A percentile compares a stretch with the other conserved stretches of the same genome.
phyloP scores from a whole-genome alignment of 1,140 invertebrate species.

The Euura lappo region DNA sequence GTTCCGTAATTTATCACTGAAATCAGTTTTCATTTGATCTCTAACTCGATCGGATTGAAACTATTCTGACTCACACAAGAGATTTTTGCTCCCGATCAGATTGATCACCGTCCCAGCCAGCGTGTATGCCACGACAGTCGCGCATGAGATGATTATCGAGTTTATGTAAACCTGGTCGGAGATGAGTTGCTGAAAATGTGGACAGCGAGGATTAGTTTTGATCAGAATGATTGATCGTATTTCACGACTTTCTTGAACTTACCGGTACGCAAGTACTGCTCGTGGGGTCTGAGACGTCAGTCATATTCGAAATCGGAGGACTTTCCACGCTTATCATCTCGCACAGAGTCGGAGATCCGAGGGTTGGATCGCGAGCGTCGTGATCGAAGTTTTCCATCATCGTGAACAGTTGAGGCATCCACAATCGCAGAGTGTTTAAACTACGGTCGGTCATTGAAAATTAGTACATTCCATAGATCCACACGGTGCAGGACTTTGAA shows the following conservation, averaged over 20 bases:
- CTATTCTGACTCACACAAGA: slow-evolving; percentile 42
- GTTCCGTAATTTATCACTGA: slow-evolving; percentile 9
- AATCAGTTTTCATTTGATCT: background rate
- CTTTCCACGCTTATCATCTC: slow-evolving; percentile 28
- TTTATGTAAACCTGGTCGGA: slow-evolving; percentile 37
- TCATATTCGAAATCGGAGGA: background rate
- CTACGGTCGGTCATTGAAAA: slow-evolving; percentile 42
- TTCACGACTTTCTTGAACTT: background rate
- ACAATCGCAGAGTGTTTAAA: slow-evolving; percentile 57
- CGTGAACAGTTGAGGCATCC: slow-evolving; percentile 70
- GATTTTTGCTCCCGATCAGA: slow-evolving; percentile 35
- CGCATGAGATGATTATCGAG: slow-evolving; percentile 34
- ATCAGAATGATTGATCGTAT: background rate
- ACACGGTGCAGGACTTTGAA: slow-evolving; percentile 9
- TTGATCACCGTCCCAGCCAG: slow-evolving; percentile 36
- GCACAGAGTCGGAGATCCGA: slow-evolving; percentile 37
- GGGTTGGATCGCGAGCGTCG: slow-evolving; percentile 13
- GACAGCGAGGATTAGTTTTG: slow-evolving; percentile 2
- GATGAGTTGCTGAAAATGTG: slow-evolving; percentile 29
- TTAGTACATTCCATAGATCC: slow-evolving; percentile 15
- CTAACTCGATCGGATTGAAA: background rate
- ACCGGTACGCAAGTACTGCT: slow-evolving; percentile 9
- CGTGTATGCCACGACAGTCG: slow-evolving; percentile 32
- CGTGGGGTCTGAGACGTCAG: background rate
- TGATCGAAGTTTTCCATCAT: slow-evolving; percentile 52